Evolutionary conservation across 2,888 invertebrate genomes (phyloP), one percentile per base, ranked within the genome.

Genomic region (Cheilosia vernalis): DNA sequence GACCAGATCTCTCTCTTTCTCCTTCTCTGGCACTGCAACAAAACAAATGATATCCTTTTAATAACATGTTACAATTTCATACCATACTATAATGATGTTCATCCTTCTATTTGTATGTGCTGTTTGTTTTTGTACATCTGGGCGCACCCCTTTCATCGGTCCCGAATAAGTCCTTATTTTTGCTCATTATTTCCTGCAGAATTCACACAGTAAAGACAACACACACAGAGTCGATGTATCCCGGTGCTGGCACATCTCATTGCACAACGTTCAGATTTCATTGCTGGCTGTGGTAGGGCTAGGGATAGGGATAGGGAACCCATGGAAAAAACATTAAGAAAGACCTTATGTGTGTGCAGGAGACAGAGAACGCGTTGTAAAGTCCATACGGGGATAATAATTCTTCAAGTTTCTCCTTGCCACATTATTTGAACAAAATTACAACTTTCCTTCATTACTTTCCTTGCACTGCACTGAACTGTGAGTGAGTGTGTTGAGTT

Each of bases 371-470:
- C 19, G 19, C 53, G 17, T 61, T 61, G 47, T 60, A 66, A 84
- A 60, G 76, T 66, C 84, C 74, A 76, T 76, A 56, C 56, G 76
- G 80, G 84, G 70, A 85, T 85, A 85, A 72, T 85, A 80, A 76
- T 85, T 85, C 70, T 70, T 85, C 60, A 67, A 85, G 80, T 85
- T 76, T 76, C 64, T 76, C 70, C 49, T 67, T 85, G 69, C 84
- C 80, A 74, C 80, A 84, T 74, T 84, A 80, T 84, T 84, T 80
- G 74, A 84, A 80, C 74, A 64, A 70, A 85, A 85, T 85, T 80
- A 80, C 84, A 85, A 85, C 64, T 76, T 80, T 85, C 70, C 66
- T 76, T 85, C 84, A 80, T 85, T 85, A 80, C 66, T 85, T 67
- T 33, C 55, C 42, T 51, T 44, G 49, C 55, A 49, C 51, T 51